These are phyloP conservation scores for Scomber scombrus DNA, from an alignment of 2,113 vertebrate species.

Conservation along the genomic window DNA sequence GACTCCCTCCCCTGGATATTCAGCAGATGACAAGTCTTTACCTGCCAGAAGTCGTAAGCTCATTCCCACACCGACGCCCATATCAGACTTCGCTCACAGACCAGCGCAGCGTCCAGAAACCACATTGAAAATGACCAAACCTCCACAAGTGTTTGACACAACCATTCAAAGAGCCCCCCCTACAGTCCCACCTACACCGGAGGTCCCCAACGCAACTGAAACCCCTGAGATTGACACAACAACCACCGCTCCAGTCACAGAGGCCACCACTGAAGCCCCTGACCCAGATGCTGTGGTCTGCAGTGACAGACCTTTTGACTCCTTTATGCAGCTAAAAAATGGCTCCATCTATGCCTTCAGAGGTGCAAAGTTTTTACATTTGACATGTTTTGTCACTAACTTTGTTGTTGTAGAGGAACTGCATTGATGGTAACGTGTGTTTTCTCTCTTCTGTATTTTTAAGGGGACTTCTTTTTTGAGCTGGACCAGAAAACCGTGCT, in stretches of 20 bases:
- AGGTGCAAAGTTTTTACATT: conserved; percentile 81
- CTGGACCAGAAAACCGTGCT: conserved; percentile 86
- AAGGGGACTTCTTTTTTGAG: conserved; percentile 93
- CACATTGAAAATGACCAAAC: conserved; percentile 53
- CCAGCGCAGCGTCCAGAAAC: neutral
- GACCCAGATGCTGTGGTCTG: conserved; percentile 84
- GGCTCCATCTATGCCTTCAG: conserved; percentile 94
- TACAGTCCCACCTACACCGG: neutral
- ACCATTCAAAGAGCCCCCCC: neutral
- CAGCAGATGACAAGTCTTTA: neutral
- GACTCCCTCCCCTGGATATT: neutral
- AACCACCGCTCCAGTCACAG: conserved; percentile 39
- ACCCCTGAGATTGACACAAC: neutral
- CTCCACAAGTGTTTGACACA: neutral
- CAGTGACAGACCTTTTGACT: conserved; percentile 89
- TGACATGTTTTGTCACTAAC: no score
- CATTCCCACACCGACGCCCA: neutral
- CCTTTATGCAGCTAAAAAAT: conserved; percentile 94
- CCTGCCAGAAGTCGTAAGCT: neutral
- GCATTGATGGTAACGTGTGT: no score
- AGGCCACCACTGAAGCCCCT: conserved; percentile 44
- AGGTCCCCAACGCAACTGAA: neutral
- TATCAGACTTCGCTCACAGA: conserved; percentile 37
- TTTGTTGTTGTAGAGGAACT: no score
- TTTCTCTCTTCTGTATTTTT: conserved; percentile 15